Evolutionary conservation across 2,113 vertebrate species (phyloP).

Genomic region (Apteryx mantelli): DNA sequence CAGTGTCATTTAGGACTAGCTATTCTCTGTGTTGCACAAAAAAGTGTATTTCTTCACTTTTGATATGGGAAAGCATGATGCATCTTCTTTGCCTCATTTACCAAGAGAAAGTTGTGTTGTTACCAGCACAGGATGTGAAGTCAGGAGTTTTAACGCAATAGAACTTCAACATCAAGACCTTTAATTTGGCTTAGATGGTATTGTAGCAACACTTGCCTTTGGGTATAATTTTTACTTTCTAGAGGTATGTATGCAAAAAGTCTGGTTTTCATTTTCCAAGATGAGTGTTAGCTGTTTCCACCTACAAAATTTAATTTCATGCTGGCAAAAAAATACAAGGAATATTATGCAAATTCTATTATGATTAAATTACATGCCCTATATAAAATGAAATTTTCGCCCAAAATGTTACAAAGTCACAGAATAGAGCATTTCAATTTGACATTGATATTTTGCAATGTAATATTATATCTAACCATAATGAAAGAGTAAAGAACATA

Average conservation of each 20-base stretch:
- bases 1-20: background rate
- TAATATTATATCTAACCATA: background rate
- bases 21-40: background rate
- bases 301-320: background rate
- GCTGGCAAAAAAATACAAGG: background rate
- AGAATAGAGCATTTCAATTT: background rate
- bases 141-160: background rate
- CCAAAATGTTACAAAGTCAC: background rate
- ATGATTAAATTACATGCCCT: background rate
- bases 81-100: background rate
- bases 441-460: background rate
- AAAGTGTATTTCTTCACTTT: background rate
- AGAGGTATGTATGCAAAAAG: background rate
- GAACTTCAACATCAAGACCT: background rate
- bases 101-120: background rate
- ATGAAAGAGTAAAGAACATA: background rate
- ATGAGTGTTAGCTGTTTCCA: background rate
- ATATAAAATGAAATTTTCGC: background rate
- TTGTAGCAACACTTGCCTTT: background rate
- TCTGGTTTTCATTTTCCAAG: background rate
- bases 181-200: background rate
- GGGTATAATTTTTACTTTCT: background rate
- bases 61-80: background rate
- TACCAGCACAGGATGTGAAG: background rate
- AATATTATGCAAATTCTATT: background rate